Base-by-base conservation (phyloP, 2,888 invertebrate species). In the Lumbricus terrestris region DNA sequence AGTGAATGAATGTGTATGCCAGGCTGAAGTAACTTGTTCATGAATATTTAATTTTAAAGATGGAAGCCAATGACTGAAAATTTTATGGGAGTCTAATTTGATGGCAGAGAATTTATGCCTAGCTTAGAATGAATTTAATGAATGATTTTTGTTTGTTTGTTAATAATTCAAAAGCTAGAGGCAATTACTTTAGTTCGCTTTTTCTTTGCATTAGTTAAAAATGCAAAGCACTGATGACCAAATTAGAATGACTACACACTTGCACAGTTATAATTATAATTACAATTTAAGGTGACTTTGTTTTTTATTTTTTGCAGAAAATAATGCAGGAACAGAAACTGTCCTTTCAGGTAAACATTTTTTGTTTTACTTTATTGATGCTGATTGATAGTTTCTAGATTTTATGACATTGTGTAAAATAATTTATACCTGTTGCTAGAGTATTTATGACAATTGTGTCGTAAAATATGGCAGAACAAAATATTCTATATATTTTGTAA, bases 341-440 rank as follows among this genome's bases (percentile, higher is more conserved):
- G 20, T 88, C 88, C 37, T 38, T 88, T 42, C 42, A 88, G 88
- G 88, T 88, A 88, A 69, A 69, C n/a, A n/a, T 11, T 29, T 8
- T n/a, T n/a, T 69, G 69, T 13, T 8, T 8, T 69, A 69, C 69
- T n/a, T 69, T 29, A 69, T 8, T 4, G 16, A 69, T n/a, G 69
- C 16, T 8, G 47, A 20, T 23, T 47, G 23, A 47, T 4, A 40
- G 40, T 40, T 40, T 40, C 40, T 40, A 11, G 15, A 40, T 16
- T 40, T 11, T 40, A 16, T 40, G 40, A 47, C 23, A 18, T 47
- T 47, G 47, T 47, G 47, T 47, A 47, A 16, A 23, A 47, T 23
- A 47, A 20, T 20, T 23, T 23, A 47, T 47, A 47, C 20, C 47
- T 47, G 15, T 20, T n/a, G n/a, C 47, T 47, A 47, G 23, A 47